These are phyloP conservation scores for Cromileptes altivelis DNA, from an alignment of 2,113 vertebrate species.

Conservation along the genomic window DNA sequence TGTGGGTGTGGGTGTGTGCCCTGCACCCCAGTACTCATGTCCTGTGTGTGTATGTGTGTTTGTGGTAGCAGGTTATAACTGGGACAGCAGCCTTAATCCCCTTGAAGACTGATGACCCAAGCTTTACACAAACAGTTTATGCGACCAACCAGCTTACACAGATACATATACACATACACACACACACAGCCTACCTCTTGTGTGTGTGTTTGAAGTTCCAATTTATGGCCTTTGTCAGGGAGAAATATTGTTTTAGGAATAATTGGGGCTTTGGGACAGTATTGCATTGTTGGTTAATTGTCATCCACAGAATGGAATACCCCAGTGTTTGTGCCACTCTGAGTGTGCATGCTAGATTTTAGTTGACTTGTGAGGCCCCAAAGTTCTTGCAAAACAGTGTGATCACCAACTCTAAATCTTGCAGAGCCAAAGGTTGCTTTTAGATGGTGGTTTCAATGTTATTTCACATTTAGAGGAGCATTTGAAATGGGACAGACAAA, in stretches of 20 bases:
- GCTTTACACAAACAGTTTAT: slow-evolving; percentile 52
- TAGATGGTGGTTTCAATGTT: neutral
- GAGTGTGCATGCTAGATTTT: neutral
- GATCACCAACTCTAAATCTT: neutral
- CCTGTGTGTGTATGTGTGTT: slow-evolving; percentile 10
- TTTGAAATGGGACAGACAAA: neutral
- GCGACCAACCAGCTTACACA: neutral
- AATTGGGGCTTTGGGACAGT: slow-evolving; percentile 64
- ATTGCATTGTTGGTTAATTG: slow-evolving; percentile 48
- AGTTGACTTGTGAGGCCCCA: neutral
- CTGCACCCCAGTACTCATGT: neutral
- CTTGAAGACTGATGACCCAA: slow-evolving; percentile 66
- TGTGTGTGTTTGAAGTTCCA: slow-evolving; percentile 31
- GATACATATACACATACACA: slow-evolving; percentile 9
- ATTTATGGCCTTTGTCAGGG: slow-evolving; percentile 44
- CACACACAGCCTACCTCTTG: neutral
- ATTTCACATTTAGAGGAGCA: neutral
- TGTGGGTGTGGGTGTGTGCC: slow-evolving; percentile 8
- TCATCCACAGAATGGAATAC: slow-evolving; percentile 25
- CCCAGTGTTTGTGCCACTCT: slow-evolving; percentile 2
- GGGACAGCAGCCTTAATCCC: slow-evolving; percentile 57
- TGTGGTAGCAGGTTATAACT: slow-evolving; percentile 34
- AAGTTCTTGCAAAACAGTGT: neutral
- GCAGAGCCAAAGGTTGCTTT: neutral
- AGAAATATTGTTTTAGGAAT: slow-evolving; percentile 61